Evolutionary conservation across 2,888 invertebrate species (phyloP).

Genomic region (Epistrophella euchroma): DNA sequence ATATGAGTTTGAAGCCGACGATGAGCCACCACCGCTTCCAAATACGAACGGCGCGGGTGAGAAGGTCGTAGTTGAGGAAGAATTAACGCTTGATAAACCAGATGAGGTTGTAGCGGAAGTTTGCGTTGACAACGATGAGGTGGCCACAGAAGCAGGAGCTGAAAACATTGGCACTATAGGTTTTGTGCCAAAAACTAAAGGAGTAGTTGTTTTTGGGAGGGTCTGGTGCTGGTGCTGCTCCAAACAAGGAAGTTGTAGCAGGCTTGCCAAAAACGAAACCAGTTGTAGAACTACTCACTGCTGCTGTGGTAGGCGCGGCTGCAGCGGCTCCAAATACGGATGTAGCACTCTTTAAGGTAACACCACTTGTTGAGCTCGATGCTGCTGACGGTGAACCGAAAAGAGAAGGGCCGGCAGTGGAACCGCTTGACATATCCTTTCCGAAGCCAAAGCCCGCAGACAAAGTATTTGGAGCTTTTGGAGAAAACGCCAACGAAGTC

Average conservation of each 20-base stretch:
- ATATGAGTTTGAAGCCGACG: conserved; percentile 48
- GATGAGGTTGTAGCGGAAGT: conserved; percentile 55
- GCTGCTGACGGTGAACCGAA: conserved; percentile 56
- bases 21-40: conserved; percentile 41
- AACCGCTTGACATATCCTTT: conserved; percentile 32
- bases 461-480: conserved; percentile 27
- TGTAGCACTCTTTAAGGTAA: conserved; percentile 44
- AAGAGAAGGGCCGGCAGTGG: background rate
- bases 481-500: conserved; percentile 41
- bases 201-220: conserved; percentile 42
- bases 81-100: conserved; percentile 30
- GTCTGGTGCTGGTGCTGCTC: conserved; percentile 38
- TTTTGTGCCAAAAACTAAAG: conserved; percentile 67
- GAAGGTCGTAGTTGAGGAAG: conserved; percentile 35
- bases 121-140: conserved; percentile 44
- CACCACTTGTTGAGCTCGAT: conserved; percentile 43
- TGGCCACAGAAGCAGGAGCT: conserved; percentile 9
- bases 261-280: conserved; percentile 61
- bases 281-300: conserved; percentile 76
- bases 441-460: conserved; percentile 41
- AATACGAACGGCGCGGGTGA: conserved; percentile 59
- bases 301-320: conserved; percentile 56
- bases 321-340: conserved; percentile 41
- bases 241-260: conserved; percentile 60
- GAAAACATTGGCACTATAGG: conserved; percentile 63